Evolutionary conservation across 2,888 invertebrate species (phyloP), one percentile per base, ranked within the genome.

Genomic region (Philaethria dido): DNA sequence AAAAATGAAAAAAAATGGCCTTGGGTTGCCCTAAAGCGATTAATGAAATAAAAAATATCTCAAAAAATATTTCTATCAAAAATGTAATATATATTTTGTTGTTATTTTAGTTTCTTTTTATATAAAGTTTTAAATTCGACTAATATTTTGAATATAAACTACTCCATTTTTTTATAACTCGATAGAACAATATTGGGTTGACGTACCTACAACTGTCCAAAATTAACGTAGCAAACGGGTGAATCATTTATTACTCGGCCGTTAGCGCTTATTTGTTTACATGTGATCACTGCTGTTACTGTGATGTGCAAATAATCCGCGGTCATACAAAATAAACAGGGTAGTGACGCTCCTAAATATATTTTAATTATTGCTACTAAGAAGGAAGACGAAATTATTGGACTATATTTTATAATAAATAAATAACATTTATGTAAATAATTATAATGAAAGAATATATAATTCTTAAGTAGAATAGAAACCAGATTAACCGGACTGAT

Each of bases 171-270:
- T 57, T 45, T 25, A 14, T 45, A 60, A 29, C 29, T 60, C 60
- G 0, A 14, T 60, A 60, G 14, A 33, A 60, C 33, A 60, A 60
- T 25, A 60, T 45, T 60, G 29, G 59, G 16, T 45, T 29, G 14
- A 60, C 8, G 44, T 60, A 47, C 33, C 44, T 62, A 47, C 60
- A 59, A 55, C 52, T 52, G 72, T 69, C 72, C 68, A 68, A 73
- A 78, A 77, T 77, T 76, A 78, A 77, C 76, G 76, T 76, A 74
- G 74, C 76, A 70, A 73, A 74, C 70, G 71, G 71, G 73, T 71
- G 72, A 73, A 74, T 57, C 57, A 57, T 71, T 74, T 73, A 75
- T 77, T 77, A 74, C 72, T 62, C 72, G 72, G 62, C 66, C 73
- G 73, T 73, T 75, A 62, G 66, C 62, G 45, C 54, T 44, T 36